These are phyloP conservation scores for Zaprionus vittiger DNA, from an alignment of 1,140 invertebrate species.

Conservation along the genomic window DNA sequence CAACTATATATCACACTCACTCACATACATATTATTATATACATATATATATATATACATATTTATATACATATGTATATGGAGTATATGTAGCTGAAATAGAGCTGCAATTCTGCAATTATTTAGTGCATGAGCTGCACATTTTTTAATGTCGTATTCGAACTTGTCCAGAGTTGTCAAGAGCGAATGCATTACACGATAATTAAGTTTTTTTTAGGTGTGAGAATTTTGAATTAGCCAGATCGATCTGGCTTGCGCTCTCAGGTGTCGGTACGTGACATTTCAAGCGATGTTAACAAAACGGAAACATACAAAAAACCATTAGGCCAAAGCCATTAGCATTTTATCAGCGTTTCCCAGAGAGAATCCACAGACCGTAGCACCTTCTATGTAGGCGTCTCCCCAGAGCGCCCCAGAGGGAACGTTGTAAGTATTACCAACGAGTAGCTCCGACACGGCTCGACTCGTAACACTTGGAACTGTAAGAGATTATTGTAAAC, in stretches of 20 bases:
- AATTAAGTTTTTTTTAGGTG: constrained; percentile 11
- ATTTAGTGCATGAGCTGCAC: constrained; percentile 48
- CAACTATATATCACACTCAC: neutral
- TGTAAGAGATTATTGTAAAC: constrained; percentile 41
- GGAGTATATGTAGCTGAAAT: neutral
- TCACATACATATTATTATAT: neutral
- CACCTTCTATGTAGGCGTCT: constrained; percentile 8
- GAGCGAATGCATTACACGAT: constrained; percentile 33
- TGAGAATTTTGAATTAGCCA: constrained; percentile 41
- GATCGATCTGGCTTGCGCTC: constrained; percentile 27
- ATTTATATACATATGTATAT: neutral
- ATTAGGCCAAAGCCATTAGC: constrained; percentile 52
- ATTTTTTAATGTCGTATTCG: constrained; percentile 22
- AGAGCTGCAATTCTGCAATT: constrained; percentile 27
- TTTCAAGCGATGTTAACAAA: constrained; percentile 45
- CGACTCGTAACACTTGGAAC: constrained; percentile 14
- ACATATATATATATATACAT: neutral
- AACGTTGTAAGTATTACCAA: constrained; percentile 21
- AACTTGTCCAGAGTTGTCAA: constrained; percentile 25
- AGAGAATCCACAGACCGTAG: constrained; percentile 3
- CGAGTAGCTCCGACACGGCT: neutral
- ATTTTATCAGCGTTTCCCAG: constrained; percentile 64
- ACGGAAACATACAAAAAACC: constrained; percentile 26
- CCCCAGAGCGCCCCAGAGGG: neutral
- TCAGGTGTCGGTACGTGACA: constrained; percentile 58